Evolutionary conservation across 2,888 invertebrate species (phyloP), one percentile per base, ranked within the genome.

Genomic region (Chymomyza caudatula): DNA sequence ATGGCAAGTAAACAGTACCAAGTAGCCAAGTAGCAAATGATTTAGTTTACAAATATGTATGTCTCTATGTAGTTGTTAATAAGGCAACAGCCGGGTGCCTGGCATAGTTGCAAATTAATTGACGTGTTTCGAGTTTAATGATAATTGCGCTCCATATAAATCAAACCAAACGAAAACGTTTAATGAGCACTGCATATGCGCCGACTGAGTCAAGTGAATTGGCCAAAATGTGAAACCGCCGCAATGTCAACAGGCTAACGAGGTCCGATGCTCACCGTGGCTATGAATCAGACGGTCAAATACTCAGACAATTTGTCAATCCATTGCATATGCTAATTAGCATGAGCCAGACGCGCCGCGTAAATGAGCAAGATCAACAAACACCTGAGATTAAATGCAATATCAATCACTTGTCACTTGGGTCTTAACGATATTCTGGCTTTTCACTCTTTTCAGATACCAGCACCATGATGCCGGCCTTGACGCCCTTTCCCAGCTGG

Each of bases 401-500:
- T 37, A 17, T 57, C 8, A 57, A 23, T 47, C 42, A 51, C 8
- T 22, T 49, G 47, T 37, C 29, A 29, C 29, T 0, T 8, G 29
- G 1, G 29, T 13, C 5, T 37, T 17, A 52, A 56, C 20, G 29
- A 59, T 62, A 64, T 15, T 60, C 60, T 67, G 65, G 60, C 59
- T 66, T 58, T 59, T 65, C 53, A 67, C 69, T 71, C 56, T 63
- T 92, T 92, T 25, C 92, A 95, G 95, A 95, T 85, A 93, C 91
- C 63, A 91, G 92, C 0, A 92, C 92, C 0, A 92, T 92, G 63
- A 94, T 95, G 4, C 96, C 96, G 0, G 91, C 92, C 44, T 89
- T 96, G 63, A 94, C 91, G n/a, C 96, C 96, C 0, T 96, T 94
- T 78, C 96, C 96, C 0, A 94, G 93, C 76, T 96, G 96, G 96